These are phyloP conservation scores for Tauraco hartlaubi DNA, from an alignment of 2,797 vertebrate species.

Conservation along the genomic window DNA sequence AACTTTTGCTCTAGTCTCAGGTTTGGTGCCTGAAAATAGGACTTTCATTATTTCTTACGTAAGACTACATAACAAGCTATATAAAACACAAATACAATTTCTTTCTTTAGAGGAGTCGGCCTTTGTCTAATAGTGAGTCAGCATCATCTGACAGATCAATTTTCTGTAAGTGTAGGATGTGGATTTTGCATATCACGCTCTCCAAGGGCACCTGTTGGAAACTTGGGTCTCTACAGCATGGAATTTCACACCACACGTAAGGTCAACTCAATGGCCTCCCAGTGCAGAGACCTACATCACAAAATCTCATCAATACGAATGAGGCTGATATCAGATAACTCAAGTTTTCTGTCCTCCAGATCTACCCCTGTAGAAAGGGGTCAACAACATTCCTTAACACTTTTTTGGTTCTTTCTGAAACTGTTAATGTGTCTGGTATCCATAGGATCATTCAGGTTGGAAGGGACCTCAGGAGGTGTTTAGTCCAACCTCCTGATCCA, in stretches of 20 bases:
- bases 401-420: not conserved
- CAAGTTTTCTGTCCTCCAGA: not conserved
- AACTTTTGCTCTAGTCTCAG: not conserved
- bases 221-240: slow-evolving; percentile 15
- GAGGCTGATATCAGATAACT: not conserved
- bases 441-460: not conserved
- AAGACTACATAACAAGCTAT: not conserved
- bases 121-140: slow-evolving; percentile 56
- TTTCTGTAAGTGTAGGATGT: slow-evolving; percentile 44
- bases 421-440: accelerated
- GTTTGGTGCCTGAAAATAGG: not conserved
- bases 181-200: slow-evolving; percentile 29
- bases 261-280: not conserved
- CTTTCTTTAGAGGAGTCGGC: not conserved
- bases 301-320: slow-evolving; percentile 15
- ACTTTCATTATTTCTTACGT: not conserved
- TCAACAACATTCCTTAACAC: not conserved
- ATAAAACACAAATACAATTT: not conserved
- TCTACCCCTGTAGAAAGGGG: not conserved
- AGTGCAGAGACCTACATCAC: not conserved
- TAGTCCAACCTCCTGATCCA: not conserved
- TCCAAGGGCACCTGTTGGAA: slow-evolving; percentile 58
- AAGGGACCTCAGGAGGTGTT: not conserved
- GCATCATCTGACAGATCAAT: slow-evolving; percentile 60
- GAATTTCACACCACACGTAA: slow-evolving; percentile 49